Evolutionary conservation across 2,797 vertebrate genomes (phyloP), one percentile per base, ranked within the genome.

Genomic region (Calcarius lapponicus): DNA sequence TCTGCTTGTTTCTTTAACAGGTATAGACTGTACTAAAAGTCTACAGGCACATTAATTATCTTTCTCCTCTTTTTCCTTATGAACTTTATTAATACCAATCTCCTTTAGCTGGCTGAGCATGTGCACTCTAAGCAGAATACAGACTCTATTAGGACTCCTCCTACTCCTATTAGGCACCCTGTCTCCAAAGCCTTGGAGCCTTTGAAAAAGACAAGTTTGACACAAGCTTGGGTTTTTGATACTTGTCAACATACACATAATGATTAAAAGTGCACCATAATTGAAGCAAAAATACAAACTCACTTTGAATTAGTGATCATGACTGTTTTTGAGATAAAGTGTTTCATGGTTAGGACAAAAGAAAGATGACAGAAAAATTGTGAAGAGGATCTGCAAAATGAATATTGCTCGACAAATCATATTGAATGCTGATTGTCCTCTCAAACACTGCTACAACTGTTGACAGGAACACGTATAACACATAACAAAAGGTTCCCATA

Each of bases 21-120:
- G 73, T 94, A 79, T 50, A 84, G 70, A 47, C 18, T 91, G 71
- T 74, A 82, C 64, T 92, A 85, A 61, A 80, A 90, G 24, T 82
- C 50, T 72, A 86, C 62, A 86, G 64, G 40, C 71, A 91, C 75
- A 58, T 40, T 78, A 85, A 94, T 90, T 87, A 66, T 92, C 78
- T 91, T 90, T 64, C 36, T 95, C 31, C 34, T 93, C 78, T 80
- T 48, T 87, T 92, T 94, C 50, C 38, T 64, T 85, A 78, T 53
- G 54, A 78, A 54, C 38, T 92, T 86, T 36, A 54, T 43, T 92
- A 91, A 94, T 87, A 71, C n/a, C 21, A 47, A 67, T 91, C 47
- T 48, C 24, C 47, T 48, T 48, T 26, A 48, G 14, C 65, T 81
- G 57, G 43, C 67, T 86, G 57, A 85, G 64, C 34, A n/a, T 43